Evolutionary conservation across 2,797 vertebrate genomes (phyloP).

Genomic region (Nyctalus aviator): DNA sequence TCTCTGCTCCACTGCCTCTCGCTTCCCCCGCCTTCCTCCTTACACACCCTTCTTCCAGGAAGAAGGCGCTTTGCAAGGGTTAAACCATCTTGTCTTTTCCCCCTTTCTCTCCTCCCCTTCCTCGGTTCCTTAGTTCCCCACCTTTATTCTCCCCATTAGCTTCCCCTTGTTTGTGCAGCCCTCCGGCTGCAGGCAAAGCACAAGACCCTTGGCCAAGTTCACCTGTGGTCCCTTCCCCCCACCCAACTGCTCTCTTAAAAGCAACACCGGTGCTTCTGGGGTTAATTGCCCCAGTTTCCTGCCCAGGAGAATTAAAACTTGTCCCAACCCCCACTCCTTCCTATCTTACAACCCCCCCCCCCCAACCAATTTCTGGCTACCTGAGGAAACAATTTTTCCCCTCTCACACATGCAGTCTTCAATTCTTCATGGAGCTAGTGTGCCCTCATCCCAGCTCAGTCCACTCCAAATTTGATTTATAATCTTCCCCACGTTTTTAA

Average conservation of each 20-base stretch:
- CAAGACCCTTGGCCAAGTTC: conserved; percentile 66
- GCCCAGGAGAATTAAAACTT: conserved; percentile 76
- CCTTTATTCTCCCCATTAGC: background rate
- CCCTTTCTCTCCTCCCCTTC: background rate
- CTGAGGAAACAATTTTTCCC: conserved; percentile 52
- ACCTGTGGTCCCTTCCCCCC: background rate
- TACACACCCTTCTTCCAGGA: conserved; percentile 61
- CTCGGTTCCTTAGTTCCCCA: background rate
- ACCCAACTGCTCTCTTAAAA: conserved; percentile 57
- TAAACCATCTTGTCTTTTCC: conserved; percentile 28
- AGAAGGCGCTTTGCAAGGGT: conserved; percentile 63
- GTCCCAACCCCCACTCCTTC: conserved; percentile 24
- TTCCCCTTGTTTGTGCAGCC: conserved; percentile 38
- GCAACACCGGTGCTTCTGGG: conserved; percentile 80
- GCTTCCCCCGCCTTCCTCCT: background rate
- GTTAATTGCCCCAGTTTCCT: conserved; percentile 70
- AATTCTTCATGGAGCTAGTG: conserved; percentile 57
- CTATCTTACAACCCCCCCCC: background rate
- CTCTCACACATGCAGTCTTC: background rate
- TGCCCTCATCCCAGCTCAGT: conserved; percentile 42
- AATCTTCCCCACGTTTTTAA: conserved; percentile 31
- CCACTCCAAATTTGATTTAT: conserved; percentile 61
- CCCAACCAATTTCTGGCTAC: conserved; percentile 6
- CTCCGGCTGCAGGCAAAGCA: conserved; percentile 76
- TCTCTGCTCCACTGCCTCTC: conserved; percentile 9